A percentile compares a stretch with the other conserved stretches of the same genome.
Evolutionary conservation across 2,888 invertebrate genomes (phyloP).

Genomic region (Tenthredo amoena): DNA sequence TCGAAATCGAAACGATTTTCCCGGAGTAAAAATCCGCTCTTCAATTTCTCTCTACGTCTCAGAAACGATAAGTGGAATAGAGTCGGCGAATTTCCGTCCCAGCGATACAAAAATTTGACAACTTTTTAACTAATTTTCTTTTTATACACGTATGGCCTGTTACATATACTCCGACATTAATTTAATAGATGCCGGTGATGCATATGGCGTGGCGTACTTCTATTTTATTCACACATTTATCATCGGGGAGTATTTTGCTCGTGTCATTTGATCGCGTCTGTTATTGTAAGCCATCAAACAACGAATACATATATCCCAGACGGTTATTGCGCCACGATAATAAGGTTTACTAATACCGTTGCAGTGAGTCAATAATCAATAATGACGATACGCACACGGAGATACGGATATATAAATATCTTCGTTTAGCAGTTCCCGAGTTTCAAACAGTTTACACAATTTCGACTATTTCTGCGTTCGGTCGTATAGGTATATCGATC

Average conservation of each 20-base stretch:
- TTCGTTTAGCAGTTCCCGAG: not conserved
- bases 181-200: not conserved
- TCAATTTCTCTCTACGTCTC: too few relatives aligned
- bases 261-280: slow-evolving; percentile 32
- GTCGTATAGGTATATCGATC: not conserved
- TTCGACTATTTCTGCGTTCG: not conserved
- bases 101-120: too few relatives aligned
- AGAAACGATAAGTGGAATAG: too few relatives aligned
- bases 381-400: slow-evolving; percentile 1
- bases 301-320: slow-evolving; percentile 10
- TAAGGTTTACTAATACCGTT: slow-evolving; percentile 24
- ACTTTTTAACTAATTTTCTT: too few relatives aligned
- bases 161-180: not conserved
- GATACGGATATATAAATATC: not conserved
- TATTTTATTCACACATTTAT: slow-evolving; percentile 1
- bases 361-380: slow-evolving; percentile 41
- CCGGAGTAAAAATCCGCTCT: too few relatives aligned
- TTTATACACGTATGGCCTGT: not conserved
- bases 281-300: slow-evolving; percentile 30
- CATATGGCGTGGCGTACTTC: not conserved
- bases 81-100: too few relatives aligned
- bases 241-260: not conserved
- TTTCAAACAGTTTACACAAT: not conserved
- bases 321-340: slow-evolving; percentile 34
- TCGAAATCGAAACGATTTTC: too few relatives aligned